Base-by-base conservation (phyloP, 2,888 invertebrate species). In the Hyposoter didymator region DNA sequence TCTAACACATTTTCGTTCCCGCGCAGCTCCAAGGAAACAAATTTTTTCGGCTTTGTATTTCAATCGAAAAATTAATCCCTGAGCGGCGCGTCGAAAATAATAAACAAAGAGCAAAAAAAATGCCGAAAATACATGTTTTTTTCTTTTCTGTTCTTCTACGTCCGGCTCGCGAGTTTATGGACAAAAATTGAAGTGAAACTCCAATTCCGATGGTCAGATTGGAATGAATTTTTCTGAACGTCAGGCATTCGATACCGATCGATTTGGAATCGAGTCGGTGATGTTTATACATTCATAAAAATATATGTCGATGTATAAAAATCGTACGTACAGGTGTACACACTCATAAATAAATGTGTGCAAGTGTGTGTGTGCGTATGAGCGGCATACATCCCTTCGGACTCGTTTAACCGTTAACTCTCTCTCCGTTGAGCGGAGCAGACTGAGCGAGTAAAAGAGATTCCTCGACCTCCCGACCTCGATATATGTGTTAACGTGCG, bases 371-470 rank as follows among this genome's bases (percentile, higher is more conserved):
- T 69, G 67, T 59, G 28, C 35, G 35, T 62, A n/a, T 49, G 43
- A 19, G 19, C 72, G 76, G 72, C 78, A 76, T 80, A 76, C 84
- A 82, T 84, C 80, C 82, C 86, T 82, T 87, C 80, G 82, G 87
- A 79, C 83, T 88, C 87, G 84, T 87, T 89, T 85, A 84, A 91
- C 89, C 89, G 89, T 90, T 90, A 90, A 86, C 86, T 88, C 87
- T 84, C 81, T 87, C 85, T 82, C 80, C 49, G 73, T 74, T 75
- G 76, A 83, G 80, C 62, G 59, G 59, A 43, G 79, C 79, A 66
- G 83, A 81, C 75, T 69, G 78, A 83, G 52, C 85, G 76, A 83
- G 85, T 82, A 82, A 73, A 83, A 85, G 80, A 85, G 86, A 87
- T 86, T 86, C 86, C 67, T 87, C 88, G 88, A 89, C 89, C 88